Evolutionary conservation across 2,113 vertebrate species (phyloP).

Genomic region (Callipepla squamata): DNA sequence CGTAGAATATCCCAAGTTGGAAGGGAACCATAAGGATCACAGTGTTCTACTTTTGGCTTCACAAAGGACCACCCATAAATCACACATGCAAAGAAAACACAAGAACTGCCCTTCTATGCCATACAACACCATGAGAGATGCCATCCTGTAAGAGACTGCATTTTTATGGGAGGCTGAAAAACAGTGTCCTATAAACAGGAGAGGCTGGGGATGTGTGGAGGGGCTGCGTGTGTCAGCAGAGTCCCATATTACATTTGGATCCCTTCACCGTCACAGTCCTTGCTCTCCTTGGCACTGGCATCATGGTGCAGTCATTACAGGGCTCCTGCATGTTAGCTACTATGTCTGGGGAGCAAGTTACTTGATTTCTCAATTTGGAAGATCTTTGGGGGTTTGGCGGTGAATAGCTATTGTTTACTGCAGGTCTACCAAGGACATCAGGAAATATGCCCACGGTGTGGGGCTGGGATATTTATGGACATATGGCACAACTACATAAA

Average conservation of each 20-base stretch:
- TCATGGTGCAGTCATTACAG: neutral
- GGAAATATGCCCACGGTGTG: neutral
- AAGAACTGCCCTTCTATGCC: neutral
- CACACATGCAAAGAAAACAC: neutral
- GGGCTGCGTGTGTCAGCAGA: neutral
- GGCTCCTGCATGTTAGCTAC: neutral
- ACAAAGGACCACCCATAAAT: too few relatives aligned
- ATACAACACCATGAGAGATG: neutral
- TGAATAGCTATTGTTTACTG: neutral
- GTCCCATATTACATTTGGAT: neutral
- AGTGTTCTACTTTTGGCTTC: too few relatives aligned
- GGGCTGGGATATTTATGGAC: neutral
- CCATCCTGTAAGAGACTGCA: neutral
- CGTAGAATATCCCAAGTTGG: too few relatives aligned
- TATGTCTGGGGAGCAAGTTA: neutral
- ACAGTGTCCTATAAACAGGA: neutral
- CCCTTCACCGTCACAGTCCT: neutral
- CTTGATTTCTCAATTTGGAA: conserved; percentile 21
- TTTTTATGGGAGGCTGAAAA: neutral
- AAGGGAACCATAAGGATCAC: too few relatives aligned
- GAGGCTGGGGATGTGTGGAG: neutral
- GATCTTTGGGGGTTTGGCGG: neutral
- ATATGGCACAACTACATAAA: neutral
- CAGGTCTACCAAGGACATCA: neutral
- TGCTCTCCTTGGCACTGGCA: neutral